A percentile compares a stretch with the other conserved stretches of the same genome.
phyloP scores from a whole-genome alignment of 2,888 invertebrate species.

The Seladonia tumulorum region DNA sequence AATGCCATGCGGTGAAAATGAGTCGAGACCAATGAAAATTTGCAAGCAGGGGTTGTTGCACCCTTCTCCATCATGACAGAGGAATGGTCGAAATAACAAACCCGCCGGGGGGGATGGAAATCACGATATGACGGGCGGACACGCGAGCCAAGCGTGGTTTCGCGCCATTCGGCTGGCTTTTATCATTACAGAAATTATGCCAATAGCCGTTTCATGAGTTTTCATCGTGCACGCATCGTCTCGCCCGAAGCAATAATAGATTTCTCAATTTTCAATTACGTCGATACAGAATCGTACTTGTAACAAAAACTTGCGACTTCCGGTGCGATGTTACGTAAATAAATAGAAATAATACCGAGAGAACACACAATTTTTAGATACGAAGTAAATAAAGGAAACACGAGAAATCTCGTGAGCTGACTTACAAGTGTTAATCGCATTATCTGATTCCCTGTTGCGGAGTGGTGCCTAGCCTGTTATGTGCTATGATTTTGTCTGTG shows the following conservation, averaged over 20 bases:
- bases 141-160: conserved; percentile 49
- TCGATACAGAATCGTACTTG: not conserved
- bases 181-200: conserved; percentile 38
- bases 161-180: conserved; percentile 25
- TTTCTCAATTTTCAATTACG: not conserved
- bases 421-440: too few relatives aligned
- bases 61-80: conserved; percentile 11
- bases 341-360: too few relatives aligned
- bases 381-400: too few relatives aligned
- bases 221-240: conserved; percentile 13
- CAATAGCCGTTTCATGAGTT: conserved; percentile 37
- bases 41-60: conserved; percentile 34
- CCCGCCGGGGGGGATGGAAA: conserved; percentile 26
- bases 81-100: conserved; percentile 31
- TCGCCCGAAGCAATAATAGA: not conserved
- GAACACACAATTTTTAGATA: too few relatives aligned
- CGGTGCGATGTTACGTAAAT: too few relatives aligned
- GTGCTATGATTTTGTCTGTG: too few relatives aligned
- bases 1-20: not conserved
- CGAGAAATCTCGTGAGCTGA: too few relatives aligned
- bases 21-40: conserved; percentile 37
- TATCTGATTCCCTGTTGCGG: too few relatives aligned
- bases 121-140: conserved; percentile 38
- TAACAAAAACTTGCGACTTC: not conserved
- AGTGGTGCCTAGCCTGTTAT: too few relatives aligned